A percentile compares a stretch with the other conserved stretches of the same genome.
phyloP scores from a whole-genome alignment of 2,113 vertebrate genomes.

The Solea senegalensis region DNA sequence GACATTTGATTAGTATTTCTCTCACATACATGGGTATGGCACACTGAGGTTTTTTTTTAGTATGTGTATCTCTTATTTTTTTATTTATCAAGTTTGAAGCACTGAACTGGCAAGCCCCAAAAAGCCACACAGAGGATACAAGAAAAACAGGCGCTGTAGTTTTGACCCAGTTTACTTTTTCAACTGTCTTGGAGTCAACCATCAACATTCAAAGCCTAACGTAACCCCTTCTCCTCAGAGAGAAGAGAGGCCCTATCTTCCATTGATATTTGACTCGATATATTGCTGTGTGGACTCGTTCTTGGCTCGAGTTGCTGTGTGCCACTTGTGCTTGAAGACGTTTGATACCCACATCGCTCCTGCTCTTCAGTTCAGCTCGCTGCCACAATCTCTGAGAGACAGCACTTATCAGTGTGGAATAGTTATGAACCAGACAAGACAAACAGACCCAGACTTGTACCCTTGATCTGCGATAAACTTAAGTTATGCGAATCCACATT shows the following conservation, averaged over 20 bases:
- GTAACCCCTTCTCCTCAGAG: conserved; percentile 35
- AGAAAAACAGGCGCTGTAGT: conserved; percentile 18
- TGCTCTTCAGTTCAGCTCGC: conserved; percentile 33
- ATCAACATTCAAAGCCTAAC: conserved; percentile 36
- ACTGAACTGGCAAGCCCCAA: conserved; percentile 19
- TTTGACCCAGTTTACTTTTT: conserved; percentile 57
- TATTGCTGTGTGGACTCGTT: conserved; percentile 31
- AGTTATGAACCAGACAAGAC: conserved; percentile 52
- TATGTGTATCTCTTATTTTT: conserved; percentile 1
- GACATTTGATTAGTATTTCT: conserved; percentile 34
- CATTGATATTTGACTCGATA: conserved; percentile 46
- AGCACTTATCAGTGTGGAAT: conserved; percentile 48
- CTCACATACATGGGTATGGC: conserved; percentile 4
- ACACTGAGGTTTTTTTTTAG: conserved; percentile 1
- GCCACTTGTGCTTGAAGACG: conserved; percentile 39
- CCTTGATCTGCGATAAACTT: conserved; percentile 63
- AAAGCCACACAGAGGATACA: conserved; percentile 2
- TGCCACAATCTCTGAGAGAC: conserved; percentile 35
- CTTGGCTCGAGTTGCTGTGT: conserved; percentile 33
- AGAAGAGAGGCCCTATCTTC: conserved; percentile 36
- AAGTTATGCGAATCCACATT: conserved; percentile 48
- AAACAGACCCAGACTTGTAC: conserved; percentile 44
- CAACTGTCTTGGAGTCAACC: conserved; percentile 32
- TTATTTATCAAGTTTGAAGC: conserved; percentile 29
- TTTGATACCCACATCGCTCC: conserved; percentile 42